Base-by-base conservation (phyloP, 2,113 vertebrate species). In the Cheirogaleus medius region DNA sequence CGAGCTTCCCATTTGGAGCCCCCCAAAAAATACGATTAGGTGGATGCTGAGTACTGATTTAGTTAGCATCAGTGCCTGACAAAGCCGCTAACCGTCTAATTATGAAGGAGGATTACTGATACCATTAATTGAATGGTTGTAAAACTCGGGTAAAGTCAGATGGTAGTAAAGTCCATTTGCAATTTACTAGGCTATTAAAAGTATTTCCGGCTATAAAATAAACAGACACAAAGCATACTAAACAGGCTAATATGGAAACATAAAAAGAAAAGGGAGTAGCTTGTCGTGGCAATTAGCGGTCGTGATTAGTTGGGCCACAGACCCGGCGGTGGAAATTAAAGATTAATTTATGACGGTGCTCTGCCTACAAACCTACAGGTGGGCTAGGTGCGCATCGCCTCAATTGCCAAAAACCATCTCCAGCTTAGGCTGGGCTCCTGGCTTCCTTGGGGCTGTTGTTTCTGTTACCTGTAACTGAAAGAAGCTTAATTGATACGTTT, bases 41-140 rank as follows among this genome's bases (percentile, higher is more conserved):
- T 96, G 92, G 87, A 89, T 97, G 87, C 34, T 63, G 94, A 91
- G 78, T 11, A 87, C 97, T 97, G 96, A 98, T 95, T 82, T 94
- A 15, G 11, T 90, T 96, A 97, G 97, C 86, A 64, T 95, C 91
- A 89, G 74, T 74, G 95, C 98, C 89, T 97, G 94, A 97, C 87
- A 95, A 42, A 80, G 94, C 44, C 92, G 91, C 87, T 97, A 94
- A 96, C 91, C 0, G 1, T 92, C 97, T 98, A 98, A 98, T 99
- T 98, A 98, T 97, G 97, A 97, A 96, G 95, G 89, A 98, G 97
- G 98, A 92, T 77, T 96, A 95, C 97, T 97, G 78, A 98, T 96
- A 93, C 14, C 69, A 44, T 88, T 94, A 95, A 98, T 97, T 95
- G 92, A 56, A 23, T 44, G 91, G 68, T 60, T 92, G 71, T 96